phyloP scores from a whole-genome alignment of 2,797 vertebrate species.

The Monodelphis domestica region DNA sequence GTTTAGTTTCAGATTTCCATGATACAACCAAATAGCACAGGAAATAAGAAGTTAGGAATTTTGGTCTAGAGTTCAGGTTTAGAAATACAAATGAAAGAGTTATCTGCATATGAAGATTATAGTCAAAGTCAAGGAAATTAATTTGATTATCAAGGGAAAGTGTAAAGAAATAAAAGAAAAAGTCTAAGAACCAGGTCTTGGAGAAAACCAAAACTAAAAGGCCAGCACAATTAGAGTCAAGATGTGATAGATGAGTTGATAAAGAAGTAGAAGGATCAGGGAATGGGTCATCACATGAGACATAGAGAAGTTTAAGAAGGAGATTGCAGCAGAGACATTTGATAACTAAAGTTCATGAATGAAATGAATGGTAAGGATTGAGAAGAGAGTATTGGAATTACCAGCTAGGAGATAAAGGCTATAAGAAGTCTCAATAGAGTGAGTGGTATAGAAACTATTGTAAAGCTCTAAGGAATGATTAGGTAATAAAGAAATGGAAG shows the following conservation, averaged over 20 bases:
- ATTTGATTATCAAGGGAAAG: neutral
- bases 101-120: neutral
- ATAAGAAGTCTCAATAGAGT: neutral
- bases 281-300: neutral
- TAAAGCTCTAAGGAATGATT: neutral
- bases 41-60: neutral
- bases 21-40: neutral
- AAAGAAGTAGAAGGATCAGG: neutral
- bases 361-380: neutral
- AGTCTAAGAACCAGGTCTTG: neutral
- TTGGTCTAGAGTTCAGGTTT: neutral
- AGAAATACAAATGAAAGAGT: neutral
- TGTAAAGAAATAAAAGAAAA: neutral
- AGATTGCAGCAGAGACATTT: neutral
- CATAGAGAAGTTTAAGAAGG: neutral
- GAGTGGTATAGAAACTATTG: neutral
- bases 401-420: neutral
- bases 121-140: neutral
- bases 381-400: neutral
- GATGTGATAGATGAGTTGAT: too few species aligned
- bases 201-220: neutral
- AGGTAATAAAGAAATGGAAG: neutral
- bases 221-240: neutral
- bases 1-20: too few species aligned
- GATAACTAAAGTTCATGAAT: neutral